A percentile compares a stretch with the other conserved stretches of the same genome.
Conservation (phyloP, 2,888 invertebrate genomes). For the Eupithecia exiguata region DNA sequence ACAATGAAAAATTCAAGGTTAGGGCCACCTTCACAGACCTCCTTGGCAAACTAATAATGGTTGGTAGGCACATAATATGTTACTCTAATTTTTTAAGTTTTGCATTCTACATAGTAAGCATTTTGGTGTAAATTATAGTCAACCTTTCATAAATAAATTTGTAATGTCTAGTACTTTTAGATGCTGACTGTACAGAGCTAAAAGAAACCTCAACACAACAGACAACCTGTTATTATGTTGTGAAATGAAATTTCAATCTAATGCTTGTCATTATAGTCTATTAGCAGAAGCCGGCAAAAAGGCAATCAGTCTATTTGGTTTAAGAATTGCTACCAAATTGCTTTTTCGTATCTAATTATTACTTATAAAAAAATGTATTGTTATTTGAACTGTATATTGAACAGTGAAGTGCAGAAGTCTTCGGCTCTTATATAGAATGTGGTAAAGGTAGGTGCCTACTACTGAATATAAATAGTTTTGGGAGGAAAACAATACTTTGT, state of each 20-base stretch:
- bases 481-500: not conserved
- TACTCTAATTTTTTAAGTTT: too few relatives aligned
- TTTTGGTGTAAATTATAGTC: too few relatives aligned
- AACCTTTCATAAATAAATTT: not conserved
- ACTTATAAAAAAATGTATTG: not conserved
- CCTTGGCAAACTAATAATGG: too few relatives aligned
- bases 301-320: constrained; percentile 49
- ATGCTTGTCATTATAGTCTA: constrained; percentile 68
- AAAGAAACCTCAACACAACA: constrained; percentile 40
- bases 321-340: constrained; percentile 15
- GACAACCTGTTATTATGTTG: constrained; percentile 60
- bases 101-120: too few relatives aligned
- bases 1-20: too few relatives aligned
- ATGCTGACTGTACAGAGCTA: constrained; percentile 12
- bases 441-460: not conserved
- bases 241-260: constrained; percentile 59
- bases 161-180: not conserved
- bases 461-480: not conserved
- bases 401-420: not conserved
- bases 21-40: too few relatives aligned
- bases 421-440: not conserved
- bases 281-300: constrained; percentile 63
- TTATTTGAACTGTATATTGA: not conserved
- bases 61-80: too few relatives aligned
- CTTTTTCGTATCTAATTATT: constrained; percentile 5